Conservation (phyloP, 2,888 invertebrate species). For the Plagiodera versicolora region DNA sequence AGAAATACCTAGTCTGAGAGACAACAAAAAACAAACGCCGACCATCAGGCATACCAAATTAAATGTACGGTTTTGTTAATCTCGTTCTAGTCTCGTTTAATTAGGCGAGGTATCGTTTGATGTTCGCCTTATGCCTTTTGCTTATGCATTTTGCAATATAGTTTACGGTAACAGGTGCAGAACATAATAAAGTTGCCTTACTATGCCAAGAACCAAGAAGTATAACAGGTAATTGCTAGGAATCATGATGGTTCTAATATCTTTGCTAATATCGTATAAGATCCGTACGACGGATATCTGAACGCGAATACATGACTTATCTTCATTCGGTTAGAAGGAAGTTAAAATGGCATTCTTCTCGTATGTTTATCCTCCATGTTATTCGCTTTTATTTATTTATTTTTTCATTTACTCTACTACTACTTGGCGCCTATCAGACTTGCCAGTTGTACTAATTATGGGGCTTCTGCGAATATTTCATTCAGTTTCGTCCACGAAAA, state of each 20-base stretch:
- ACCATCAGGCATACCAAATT: slow-evolving; percentile 29
- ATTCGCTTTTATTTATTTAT: no score
- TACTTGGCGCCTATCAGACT: no score
- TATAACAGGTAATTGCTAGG: neutral
- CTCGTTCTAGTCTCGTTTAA: slow-evolving; percentile 27
- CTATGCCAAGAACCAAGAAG: neutral
- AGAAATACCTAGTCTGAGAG: slow-evolving; percentile 17
- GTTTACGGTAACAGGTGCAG: neutral
- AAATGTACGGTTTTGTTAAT: slow-evolving; percentile 25
- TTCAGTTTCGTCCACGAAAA: no score
- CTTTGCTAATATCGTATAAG: neutral
- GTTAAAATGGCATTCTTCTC: neutral
- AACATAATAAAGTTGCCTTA: neutral
- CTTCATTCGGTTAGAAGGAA: neutral
- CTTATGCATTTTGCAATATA: neutral
- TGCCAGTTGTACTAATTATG: no score
- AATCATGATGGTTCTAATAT: neutral
- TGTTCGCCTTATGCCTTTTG: slow-evolving; percentile 23
- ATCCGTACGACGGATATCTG: neutral
- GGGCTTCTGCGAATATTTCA: no score
- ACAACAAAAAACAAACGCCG: slow-evolving; percentile 15
- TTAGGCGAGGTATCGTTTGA: slow-evolving; percentile 23
- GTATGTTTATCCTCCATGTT: no score
- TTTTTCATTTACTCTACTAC: no score
- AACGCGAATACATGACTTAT: neutral